A percentile compares a stretch with the other conserved stretches of the same genome.
Conservation (phyloP, 2,888 invertebrate genomes). For the Endotricha flammealis region DNA sequence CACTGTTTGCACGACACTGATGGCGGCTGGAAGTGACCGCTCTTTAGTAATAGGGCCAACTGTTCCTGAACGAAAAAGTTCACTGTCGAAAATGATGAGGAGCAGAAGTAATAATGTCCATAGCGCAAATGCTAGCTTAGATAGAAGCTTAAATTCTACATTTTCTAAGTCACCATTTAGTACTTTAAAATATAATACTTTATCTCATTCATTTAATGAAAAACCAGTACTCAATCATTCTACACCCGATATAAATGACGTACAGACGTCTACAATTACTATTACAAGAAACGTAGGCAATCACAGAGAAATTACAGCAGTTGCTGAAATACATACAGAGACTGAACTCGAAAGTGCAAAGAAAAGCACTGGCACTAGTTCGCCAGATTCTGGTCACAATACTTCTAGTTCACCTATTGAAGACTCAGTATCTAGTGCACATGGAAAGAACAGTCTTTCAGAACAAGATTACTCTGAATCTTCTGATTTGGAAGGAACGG, state of each 20-base stretch:
- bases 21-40: conserved; percentile 82
- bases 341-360: conserved; percentile 67
- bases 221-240: conserved; percentile 55
- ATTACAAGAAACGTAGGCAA: conserved; percentile 63
- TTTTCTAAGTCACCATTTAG: conserved; percentile 62
- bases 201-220: conserved; percentile 48
- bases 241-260: conserved; percentile 54
- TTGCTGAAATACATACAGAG: conserved; percentile 76
- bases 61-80: conserved; percentile 90
- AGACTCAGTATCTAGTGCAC: conserved; percentile 84
- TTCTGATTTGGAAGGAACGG: conserved; percentile 91
- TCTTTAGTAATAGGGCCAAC: conserved; percentile 83
- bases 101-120: conserved; percentile 68
- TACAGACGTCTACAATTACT: conserved; percentile 51
- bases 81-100: conserved; percentile 79
- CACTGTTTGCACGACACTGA: conserved; percentile 90
- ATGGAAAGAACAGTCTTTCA: conserved; percentile 82
- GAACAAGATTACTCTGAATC: conserved; percentile 92
- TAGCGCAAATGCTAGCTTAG: conserved; percentile 76
- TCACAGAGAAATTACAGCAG: conserved; percentile 76
- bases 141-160: conserved; percentile 67
- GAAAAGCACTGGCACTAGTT: conserved; percentile 82
- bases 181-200: conserved; percentile 56
- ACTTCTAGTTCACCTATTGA: conserved; percentile 89
- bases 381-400: conserved; percentile 89